A percentile compares a stretch with the other conserved stretches of the same genome.
Conservation (phyloP, 2,113 vertebrate genomes). For the Tragelaphus scriptus region DNA sequence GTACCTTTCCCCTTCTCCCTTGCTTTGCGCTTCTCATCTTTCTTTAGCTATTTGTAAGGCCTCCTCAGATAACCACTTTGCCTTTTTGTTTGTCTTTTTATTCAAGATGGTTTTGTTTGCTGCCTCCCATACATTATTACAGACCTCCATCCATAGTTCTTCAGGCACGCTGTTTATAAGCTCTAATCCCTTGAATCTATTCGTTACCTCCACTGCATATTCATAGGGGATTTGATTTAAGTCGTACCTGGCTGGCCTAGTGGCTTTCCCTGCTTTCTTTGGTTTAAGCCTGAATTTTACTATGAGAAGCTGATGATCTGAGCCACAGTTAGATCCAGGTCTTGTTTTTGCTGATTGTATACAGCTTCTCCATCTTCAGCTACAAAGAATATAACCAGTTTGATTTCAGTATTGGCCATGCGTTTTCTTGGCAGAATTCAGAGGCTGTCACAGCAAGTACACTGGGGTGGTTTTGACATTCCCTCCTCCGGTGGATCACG, state of each 20-base stretch:
- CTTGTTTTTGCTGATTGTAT: not conserved
- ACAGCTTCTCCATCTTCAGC: not conserved
- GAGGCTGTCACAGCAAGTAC: not conserved
- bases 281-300: not conserved
- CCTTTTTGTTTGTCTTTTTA: not conserved
- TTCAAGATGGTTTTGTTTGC: not conserved
- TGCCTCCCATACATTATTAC: not conserved
- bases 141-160: not conserved
- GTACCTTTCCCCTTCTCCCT: not conserved
- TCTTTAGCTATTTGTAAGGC: not conserved
- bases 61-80: not conserved
- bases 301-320: not conserved
- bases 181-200: not conserved
- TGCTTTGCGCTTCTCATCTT: not conserved
- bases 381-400: not conserved
- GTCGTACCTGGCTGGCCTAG: fast-evolving
- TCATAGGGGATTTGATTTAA: not conserved
- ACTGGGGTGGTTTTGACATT: not conserved
- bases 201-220: not conserved
- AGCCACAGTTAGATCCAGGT: not conserved
- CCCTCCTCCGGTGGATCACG: not conserved
- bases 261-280: not conserved
- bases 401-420: not conserved
- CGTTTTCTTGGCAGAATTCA: not conserved
- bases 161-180: not conserved